phyloP scores from a whole-genome alignment of 2,888 invertebrate genomes.

The Strigamia crassipes region DNA sequence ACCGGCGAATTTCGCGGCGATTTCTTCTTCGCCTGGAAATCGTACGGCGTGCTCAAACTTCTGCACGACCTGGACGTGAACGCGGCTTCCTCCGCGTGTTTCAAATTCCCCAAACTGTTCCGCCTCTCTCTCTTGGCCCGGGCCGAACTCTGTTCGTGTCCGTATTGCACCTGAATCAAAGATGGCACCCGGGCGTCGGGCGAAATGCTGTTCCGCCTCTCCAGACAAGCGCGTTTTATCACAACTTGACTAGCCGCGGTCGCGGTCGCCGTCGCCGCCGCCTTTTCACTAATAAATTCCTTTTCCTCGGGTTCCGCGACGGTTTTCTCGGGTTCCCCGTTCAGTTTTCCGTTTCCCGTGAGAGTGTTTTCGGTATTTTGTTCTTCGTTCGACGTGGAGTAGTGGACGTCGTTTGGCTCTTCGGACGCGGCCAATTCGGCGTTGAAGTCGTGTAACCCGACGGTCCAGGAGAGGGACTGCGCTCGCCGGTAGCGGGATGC shows the following conservation, averaged over 20 bases:
- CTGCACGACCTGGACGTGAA: not conserved
- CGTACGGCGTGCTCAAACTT: not conserved
- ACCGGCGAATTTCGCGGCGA: not conserved
- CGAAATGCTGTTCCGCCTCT: conserved; percentile 3
- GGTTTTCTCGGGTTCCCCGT: not conserved
- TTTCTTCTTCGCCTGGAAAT: not conserved
- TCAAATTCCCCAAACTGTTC: not conserved
- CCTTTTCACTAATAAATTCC: not conserved
- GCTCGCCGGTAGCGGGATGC: not conserved
- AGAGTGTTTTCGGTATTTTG: not conserved
- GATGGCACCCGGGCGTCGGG: conserved; percentile 39
- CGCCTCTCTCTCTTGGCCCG: not conserved
- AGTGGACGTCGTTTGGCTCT: no score
- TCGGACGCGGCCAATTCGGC: no score
- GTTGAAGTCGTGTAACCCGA: not conserved
- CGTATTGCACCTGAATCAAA: conserved; percentile 14
- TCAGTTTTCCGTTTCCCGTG: not conserved
- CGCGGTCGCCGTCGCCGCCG: not conserved
- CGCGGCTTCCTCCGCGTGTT: not conserved
- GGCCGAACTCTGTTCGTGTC: not conserved
- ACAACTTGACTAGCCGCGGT: not conserved
- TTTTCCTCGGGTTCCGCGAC: not conserved
- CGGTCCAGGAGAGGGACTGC: conserved; percentile 41
- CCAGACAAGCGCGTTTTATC: not conserved
- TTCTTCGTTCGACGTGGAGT: not conserved